Evolutionary conservation across 2,797 vertebrate species (phyloP), one percentile per base, ranked within the genome.

Genomic region (Crenichthys baileyi): DNA sequence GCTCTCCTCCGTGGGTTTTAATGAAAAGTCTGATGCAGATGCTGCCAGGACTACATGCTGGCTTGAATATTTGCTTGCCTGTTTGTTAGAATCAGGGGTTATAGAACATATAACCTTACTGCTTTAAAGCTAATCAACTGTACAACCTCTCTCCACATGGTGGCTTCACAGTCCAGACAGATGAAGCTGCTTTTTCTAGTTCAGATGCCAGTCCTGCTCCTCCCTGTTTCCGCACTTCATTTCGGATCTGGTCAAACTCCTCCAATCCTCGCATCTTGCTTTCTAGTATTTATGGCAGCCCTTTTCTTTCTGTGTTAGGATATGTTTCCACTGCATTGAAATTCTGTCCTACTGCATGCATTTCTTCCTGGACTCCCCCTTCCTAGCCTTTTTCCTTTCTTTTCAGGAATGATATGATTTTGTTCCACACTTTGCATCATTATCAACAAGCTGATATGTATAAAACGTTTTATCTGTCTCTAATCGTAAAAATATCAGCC

Each of bases 81-180:
- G 36, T 63, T 36, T 4, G 61, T 63, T 16, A 39, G 16, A 63
- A 63, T 63, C 29, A 36, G 61, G 29, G 61, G 31, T 31, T 36
- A 20, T 22, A 7, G 2, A 29, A 63, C 61, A 4, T 36, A 31
- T 48, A 13, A 3, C 5, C n/a, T 44, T 68, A 24, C 2, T 24
- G 39, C 65, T 68, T n/a, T n/a, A 36, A 67, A 8, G 18, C 36
- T 41, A 41, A 41, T 24, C 36, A 8, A 1, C 63, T 41, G 31
- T 67, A 67, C 63, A 67, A 24, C 36, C 22, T 20, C 2, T 71
- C 16, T 72, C 92, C 92, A 92, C 93, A 83, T 41, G 90, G 87
- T 84, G 91, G 90, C 85, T 85, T 71, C 85, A 72, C 89, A 88
- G 73, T 46, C 67, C 79, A 81, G 83, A 85, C 77, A 29, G 16